Conservation (phyloP, 2,113 vertebrate genomes). For the Vulpes ferrilata region DNA sequence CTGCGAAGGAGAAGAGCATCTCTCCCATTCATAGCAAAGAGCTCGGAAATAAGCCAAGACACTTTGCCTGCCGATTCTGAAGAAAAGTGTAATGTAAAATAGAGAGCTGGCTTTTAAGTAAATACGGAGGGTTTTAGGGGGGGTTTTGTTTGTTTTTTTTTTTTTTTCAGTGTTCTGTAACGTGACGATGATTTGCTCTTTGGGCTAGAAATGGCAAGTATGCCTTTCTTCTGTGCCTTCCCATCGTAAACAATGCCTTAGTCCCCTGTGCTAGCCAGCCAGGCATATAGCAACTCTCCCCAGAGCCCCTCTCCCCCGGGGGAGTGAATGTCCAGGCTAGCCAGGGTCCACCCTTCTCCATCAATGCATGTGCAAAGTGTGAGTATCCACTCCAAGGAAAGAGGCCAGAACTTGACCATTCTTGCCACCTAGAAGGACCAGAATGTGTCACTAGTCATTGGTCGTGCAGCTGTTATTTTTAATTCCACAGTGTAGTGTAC, state of each 20-base stretch:
- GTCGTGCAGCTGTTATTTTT: slow-evolving; percentile 87
- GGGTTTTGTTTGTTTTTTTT: not conserved
- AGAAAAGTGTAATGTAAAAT: not conserved
- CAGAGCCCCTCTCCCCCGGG: slow-evolving; percentile 31
- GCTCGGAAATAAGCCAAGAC: slow-evolving; percentile 51
- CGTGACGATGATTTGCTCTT: slow-evolving; percentile 54
- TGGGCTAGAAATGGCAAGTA: slow-evolving; percentile 71
- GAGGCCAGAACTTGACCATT: slow-evolving; percentile 54
- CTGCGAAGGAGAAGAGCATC: slow-evolving; percentile 64
- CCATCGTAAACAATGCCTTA: slow-evolving; percentile 38
- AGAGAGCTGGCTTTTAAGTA: not conserved
- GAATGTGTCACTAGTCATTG: slow-evolving; percentile 80
- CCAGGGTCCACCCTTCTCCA: slow-evolving; percentile 33
- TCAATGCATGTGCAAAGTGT: slow-evolving; percentile 80
- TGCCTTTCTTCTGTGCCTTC: slow-evolving; percentile 66
- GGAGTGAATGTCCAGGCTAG: slow-evolving; percentile 40
- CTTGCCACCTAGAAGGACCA: slow-evolving; percentile 73
- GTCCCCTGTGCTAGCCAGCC: slow-evolving; percentile 54
- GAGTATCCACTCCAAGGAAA: slow-evolving; percentile 77
- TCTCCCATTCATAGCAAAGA: not conserved
- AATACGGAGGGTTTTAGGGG: not conserved
- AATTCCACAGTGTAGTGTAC: slow-evolving; percentile 86
- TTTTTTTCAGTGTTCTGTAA: not conserved
- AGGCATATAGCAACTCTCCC: slow-evolving; percentile 29
- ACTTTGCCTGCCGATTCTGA: not conserved